phyloP scores from a whole-genome alignment of 2,113 vertebrate species.

The Gymnocephalus cernua region DNA sequence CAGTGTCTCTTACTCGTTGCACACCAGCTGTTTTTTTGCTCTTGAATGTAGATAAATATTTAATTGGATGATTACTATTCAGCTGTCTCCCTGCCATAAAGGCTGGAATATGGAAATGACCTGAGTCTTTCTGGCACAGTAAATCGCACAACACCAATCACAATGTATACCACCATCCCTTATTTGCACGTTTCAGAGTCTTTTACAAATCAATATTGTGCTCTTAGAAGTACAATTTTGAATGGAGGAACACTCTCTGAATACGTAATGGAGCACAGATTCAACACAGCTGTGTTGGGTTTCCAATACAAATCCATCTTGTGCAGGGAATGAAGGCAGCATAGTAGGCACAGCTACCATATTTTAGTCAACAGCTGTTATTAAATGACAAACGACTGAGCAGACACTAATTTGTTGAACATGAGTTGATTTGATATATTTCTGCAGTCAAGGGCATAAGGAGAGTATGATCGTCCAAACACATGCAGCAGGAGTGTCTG shows the following conservation, averaged over 20 bases:
- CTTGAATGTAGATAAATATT: conserved; percentile 69
- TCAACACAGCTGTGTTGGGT: conserved; percentile 39
- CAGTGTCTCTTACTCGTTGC: conserved; percentile 35
- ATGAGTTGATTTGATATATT: conserved; percentile 42
- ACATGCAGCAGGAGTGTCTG: conserved; percentile 18
- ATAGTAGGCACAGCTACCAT: conserved; percentile 10
- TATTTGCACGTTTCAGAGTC: conserved; percentile 65
- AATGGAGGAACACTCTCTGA: conserved; percentile 34
- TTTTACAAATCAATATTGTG: conserved; percentile 63
- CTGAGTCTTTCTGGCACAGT: conserved; percentile 29
- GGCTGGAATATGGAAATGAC: conserved; percentile 58
- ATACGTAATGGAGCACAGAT: conserved; percentile 57
- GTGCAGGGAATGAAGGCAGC: conserved; percentile 25
- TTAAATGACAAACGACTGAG: conserved; percentile 46
- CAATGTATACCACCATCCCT: conserved; percentile 32
- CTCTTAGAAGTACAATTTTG: conserved; percentile 46
- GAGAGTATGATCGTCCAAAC: conserved; percentile 24
- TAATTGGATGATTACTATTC: conserved; percentile 69
- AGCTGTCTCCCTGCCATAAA: conserved; percentile 60
- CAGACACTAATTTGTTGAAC: conserved; percentile 40
- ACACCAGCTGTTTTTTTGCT: conserved; percentile 67
- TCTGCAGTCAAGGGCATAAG: conserved; percentile 6
- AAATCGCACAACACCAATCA: conserved; percentile 61
- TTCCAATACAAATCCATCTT: conserved; percentile 47
- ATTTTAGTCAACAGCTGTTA: conserved; percentile 47